These are phyloP conservation scores for Ctena decussata DNA, from an alignment of 2,888 invertebrate genomes.

Conservation along the genomic window DNA sequence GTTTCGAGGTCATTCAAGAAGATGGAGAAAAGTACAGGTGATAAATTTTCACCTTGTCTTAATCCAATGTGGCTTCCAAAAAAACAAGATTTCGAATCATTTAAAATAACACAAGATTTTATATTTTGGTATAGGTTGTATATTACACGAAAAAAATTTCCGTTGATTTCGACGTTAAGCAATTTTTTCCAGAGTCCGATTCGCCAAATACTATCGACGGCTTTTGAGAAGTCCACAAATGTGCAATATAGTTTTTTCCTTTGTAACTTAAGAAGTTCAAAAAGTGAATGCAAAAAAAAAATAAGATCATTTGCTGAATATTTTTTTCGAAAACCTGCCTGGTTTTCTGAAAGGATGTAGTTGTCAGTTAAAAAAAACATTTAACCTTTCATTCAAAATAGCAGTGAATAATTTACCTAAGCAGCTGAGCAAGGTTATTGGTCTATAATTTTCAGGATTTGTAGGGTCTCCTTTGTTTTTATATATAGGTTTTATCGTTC, in stretches of 20 bases:
- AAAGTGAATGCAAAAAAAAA: constrained; percentile 7
- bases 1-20: neutral
- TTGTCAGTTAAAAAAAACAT: neutral
- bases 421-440: constrained; percentile 14
- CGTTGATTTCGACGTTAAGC: neutral
- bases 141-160: constrained; percentile 1
- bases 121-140: constrained; percentile 16
- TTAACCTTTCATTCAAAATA: constrained; percentile 2
- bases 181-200: constrained; percentile 15
- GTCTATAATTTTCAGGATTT: constrained; percentile 15
- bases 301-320: constrained; percentile 17
- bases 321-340: constrained; percentile 13
- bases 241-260: constrained; percentile 2
- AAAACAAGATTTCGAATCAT: neutral
- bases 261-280: neutral
- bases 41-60: constrained; percentile 20
- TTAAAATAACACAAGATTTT: constrained; percentile 1
- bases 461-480: constrained; percentile 14
- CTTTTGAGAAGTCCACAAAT: constrained; percentile 10
- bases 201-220: neutral
- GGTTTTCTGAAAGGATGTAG: neutral
- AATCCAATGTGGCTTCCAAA: neutral
- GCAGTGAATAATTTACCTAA: constrained; percentile 15
- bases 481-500: constrained; percentile 11
- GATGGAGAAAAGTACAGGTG: neutral